These are phyloP conservation scores for Acanthosepion esculentum DNA, from an alignment of 2,888 invertebrate genomes.

Conservation along the genomic window DNA sequence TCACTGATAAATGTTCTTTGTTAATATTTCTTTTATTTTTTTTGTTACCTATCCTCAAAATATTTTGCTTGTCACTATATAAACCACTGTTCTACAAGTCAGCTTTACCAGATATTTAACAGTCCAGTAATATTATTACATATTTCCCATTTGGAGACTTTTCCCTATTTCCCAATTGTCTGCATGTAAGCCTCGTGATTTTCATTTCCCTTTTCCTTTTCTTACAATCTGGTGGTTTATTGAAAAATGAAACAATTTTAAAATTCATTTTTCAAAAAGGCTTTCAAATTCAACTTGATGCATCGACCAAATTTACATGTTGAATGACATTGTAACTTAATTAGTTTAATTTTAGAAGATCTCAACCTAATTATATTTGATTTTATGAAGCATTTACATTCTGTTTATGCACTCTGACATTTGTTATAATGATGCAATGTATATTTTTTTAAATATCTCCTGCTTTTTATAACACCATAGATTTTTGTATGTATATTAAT, in stretches of 20 bases:
- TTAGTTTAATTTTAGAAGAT: too few species aligned
- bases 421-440: too few species aligned
- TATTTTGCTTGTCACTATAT: not conserved
- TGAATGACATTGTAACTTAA: not conserved
- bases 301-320: not conserved
- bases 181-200: slow-evolving; percentile 21
- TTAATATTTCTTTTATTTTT: not conserved
- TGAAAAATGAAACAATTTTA: not conserved
- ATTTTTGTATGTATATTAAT: not conserved
- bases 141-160: not conserved
- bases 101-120: not conserved
- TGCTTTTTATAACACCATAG: too few species aligned
- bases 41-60: not conserved
- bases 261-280: not conserved
- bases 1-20: not conserved
- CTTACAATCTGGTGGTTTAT: not conserved
- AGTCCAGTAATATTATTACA: not conserved
- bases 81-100: not conserved
- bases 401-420: too few species aligned
- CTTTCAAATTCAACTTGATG: not conserved
- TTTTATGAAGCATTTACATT: too few species aligned
- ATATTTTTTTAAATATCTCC: too few species aligned
- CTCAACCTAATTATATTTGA: too few species aligned
- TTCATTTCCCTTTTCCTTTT: not conserved
- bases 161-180: not conserved